phyloP scores from a whole-genome alignment of 1,140 invertebrate species.

The Delia radicum region DNA sequence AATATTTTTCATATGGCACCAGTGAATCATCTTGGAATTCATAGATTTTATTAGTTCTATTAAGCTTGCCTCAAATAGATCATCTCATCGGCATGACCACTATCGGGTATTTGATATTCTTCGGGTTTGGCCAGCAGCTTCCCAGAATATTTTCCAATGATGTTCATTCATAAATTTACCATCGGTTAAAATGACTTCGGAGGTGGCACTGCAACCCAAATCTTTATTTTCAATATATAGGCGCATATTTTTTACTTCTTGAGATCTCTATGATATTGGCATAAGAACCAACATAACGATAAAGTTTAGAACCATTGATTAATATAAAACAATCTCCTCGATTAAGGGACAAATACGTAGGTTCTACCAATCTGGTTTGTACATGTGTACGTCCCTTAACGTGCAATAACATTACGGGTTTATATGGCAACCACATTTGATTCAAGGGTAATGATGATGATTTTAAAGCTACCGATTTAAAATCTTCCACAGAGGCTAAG shows the following conservation, averaged over 20 bases:
- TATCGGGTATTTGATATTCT: slow-evolving; percentile 60
- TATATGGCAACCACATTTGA: slow-evolving; percentile 63
- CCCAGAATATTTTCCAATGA: slow-evolving; percentile 75
- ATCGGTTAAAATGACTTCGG: slow-evolving; percentile 70
- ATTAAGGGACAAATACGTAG: slow-evolving; percentile 74
- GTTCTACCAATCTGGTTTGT: slow-evolving; percentile 82
- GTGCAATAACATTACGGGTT: slow-evolving; percentile 76
- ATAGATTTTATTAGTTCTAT: slow-evolving; percentile 88
- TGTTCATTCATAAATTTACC: slow-evolving; percentile 48
- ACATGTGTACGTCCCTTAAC: slow-evolving; percentile 84
- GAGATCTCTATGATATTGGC: slow-evolving; percentile 86
- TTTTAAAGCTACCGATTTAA: slow-evolving; percentile 76
- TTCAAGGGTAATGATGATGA: slow-evolving; percentile 57
- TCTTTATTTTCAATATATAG: slow-evolving; percentile 79
- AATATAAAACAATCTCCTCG: slow-evolving; percentile 86
- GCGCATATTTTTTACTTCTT: slow-evolving; percentile 54
- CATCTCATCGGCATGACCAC: slow-evolving; percentile 84
- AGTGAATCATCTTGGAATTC: slow-evolving; percentile 74
- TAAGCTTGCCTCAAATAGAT: slow-evolving; percentile 81
- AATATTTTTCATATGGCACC: slow-evolving; percentile 76
- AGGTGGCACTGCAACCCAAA: slow-evolving; percentile 73
- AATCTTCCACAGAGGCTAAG: slow-evolving; percentile 87
- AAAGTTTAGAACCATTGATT: slow-evolving; percentile 74
- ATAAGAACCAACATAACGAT: slow-evolving; percentile 80
- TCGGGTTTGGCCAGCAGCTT: slow-evolving; percentile 63